These are phyloP conservation scores for Macrosteles quadrilineatus DNA, from an alignment of 1,140 invertebrate species.

Conservation along the genomic window DNA sequence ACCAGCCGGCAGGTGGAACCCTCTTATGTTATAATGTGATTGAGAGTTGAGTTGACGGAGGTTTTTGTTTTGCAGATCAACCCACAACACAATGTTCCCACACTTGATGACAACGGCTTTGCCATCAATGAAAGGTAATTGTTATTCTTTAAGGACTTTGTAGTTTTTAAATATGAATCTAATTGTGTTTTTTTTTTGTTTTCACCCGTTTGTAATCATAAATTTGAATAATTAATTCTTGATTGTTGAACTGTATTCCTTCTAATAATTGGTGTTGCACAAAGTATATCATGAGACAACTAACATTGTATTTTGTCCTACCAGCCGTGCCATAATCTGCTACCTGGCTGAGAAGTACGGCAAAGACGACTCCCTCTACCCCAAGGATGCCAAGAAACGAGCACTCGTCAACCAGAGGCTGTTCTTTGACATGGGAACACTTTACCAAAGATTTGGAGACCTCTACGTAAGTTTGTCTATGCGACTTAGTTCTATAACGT, in stretches of 20 bases:
- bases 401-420: conserved; percentile 72
- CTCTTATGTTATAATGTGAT: too few species aligned
- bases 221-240: too few species aligned
- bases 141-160: too few species aligned
- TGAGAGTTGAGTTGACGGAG: too few species aligned
- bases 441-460: conserved; percentile 65
- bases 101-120: conserved; percentile 66
- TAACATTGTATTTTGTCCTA: conserved; percentile 28
- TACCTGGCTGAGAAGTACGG: conserved; percentile 72
- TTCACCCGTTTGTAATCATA: too few species aligned
- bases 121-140: conserved; percentile 65
- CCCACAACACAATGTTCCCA: conserved; percentile 67
- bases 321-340: conserved; percentile 67
- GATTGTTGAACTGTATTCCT: too few species aligned
- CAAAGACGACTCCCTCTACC: conserved; percentile 64
- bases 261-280: too few species aligned
- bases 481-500: too few species aligned
- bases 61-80: conserved; percentile 56
- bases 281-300: too few species aligned
- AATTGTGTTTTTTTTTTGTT: too few species aligned
- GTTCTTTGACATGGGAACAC: conserved; percentile 70
- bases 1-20: too few species aligned
- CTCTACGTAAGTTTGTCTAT: conserved; percentile 58
- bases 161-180: too few species aligned
- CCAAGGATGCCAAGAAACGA: conserved; percentile 61